Evolutionary conservation across 2,113 vertebrate genomes (phyloP).

Genomic region (Felis chaus): DNA sequence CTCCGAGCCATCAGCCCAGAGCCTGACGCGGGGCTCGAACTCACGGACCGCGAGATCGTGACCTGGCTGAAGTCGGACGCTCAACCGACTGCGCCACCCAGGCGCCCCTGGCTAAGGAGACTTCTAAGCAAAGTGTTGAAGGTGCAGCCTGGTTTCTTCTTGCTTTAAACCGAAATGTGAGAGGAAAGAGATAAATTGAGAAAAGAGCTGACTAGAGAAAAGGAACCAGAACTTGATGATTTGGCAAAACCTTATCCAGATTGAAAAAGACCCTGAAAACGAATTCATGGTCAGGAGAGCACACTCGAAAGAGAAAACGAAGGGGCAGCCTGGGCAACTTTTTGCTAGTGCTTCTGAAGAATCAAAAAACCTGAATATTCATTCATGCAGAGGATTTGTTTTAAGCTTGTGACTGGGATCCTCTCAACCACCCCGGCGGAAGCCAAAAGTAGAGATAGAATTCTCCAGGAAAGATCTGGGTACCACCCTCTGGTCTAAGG

Average conservation of each 20-base stretch:
- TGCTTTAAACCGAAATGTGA: neutral
- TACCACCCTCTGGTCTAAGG: neutral
- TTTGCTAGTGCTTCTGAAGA: neutral
- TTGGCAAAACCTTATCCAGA: neutral
- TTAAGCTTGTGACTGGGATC: neutral
- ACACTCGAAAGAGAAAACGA: neutral
- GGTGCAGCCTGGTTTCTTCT: neutral
- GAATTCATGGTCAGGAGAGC: neutral
- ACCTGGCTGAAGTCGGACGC: no score
- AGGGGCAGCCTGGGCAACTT: neutral
- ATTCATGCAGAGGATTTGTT: neutral
- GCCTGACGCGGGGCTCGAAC: no score
- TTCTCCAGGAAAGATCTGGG: neutral
- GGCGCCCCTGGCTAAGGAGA: neutral
- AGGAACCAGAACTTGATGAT: neutral
- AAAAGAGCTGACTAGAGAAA: neutral
- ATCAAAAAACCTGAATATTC: neutral
- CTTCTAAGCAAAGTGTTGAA: neutral
- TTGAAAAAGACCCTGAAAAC: neutral
- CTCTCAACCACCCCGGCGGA: neutral
- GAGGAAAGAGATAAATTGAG: neutral
- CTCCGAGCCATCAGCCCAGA: no score
- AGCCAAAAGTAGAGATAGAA: neutral
- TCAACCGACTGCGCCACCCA: no score
- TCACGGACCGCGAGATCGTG: no score